These are phyloP conservation scores for Chydorus sphaericus DNA, from an alignment of 2,888 invertebrate genomes.

Conservation along the genomic window DNA sequence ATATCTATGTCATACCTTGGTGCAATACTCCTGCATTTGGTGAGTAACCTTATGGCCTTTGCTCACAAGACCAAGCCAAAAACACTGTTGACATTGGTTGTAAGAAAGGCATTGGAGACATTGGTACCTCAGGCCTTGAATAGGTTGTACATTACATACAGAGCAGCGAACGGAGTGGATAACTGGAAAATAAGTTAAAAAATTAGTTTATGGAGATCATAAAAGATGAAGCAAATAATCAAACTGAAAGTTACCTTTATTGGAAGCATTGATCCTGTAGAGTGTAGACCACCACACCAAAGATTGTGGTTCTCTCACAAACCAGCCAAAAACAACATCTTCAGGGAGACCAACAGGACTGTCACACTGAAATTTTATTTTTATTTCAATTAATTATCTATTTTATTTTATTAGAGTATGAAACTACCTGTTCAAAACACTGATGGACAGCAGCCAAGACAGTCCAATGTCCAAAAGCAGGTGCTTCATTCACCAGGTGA, in stretches of 20 bases:
- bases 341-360: slow-evolving; percentile 52
- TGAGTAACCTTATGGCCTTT: slow-evolving; percentile 48
- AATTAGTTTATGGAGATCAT: slow-evolving; percentile 5
- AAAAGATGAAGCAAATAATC: neutral
- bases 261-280: slow-evolving; percentile 43
- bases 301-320: slow-evolving; percentile 43
- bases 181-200: slow-evolving; percentile 27
- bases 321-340: slow-evolving; percentile 52
- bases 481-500: slow-evolving; percentile 45
- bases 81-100: slow-evolving; percentile 52
- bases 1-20: slow-evolving; percentile 27
- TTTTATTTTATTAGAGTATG: neutral
- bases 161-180: slow-evolving; percentile 44
- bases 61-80: slow-evolving; percentile 42
- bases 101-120: slow-evolving; percentile 49
- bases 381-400: neutral
- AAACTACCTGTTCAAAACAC: slow-evolving; percentile 51
- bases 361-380: slow-evolving; percentile 37
- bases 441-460: slow-evolving; percentile 51
- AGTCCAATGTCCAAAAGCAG: slow-evolving; percentile 43
- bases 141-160: slow-evolving; percentile 41
- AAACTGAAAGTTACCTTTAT: slow-evolving; percentile 32
- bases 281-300: slow-evolving; percentile 50
- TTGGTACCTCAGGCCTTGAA: slow-evolving; percentile 44
- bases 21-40: slow-evolving; percentile 47